Conservation (phyloP, 1,140 invertebrate species). For the Charaxes varanes region DNA sequence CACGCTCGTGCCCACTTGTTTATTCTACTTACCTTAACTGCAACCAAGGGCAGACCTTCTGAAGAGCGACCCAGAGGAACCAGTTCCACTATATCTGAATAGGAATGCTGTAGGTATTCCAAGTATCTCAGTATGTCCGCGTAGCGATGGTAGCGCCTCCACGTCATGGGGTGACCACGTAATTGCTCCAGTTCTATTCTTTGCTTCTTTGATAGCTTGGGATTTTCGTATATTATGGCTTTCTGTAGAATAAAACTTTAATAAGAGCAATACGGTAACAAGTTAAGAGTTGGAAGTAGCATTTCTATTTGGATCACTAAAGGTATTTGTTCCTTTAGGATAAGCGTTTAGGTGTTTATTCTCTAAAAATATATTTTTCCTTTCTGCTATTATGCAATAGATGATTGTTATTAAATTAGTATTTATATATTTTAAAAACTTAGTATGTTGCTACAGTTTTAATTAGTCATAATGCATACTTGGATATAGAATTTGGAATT, state of each 20-base stretch:
- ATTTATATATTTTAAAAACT: no score
- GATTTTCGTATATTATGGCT: constrained; percentile 79
- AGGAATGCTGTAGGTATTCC: constrained; percentile 79
- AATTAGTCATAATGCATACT: no score
- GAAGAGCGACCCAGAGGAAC: constrained; percentile 81
- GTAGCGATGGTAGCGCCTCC: constrained; percentile 81
- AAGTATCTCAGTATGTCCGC: constrained; percentile 80
- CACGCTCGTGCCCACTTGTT: no score
- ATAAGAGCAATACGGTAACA: neutral
- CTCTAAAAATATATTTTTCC: no score
- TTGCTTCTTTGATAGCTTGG: constrained; percentile 76
- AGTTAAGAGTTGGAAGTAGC: no score
- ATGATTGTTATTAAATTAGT: no score
- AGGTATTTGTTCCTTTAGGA: no score
- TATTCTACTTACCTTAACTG: constrained; percentile 74
- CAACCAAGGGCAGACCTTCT: constrained; percentile 81
- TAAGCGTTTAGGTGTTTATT: no score
- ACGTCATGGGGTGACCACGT: constrained; percentile 80
- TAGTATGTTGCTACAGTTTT: no score
- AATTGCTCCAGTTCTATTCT: constrained; percentile 72
- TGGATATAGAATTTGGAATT: no score
- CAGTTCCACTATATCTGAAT: constrained; percentile 78
- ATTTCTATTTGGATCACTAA: no score
- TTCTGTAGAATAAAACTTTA: constrained; percentile 62
- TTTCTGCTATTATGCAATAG: no score